A percentile compares a stretch with the other conserved stretches of the same genome.
Conservation (phyloP, 2,113 vertebrate genomes). For the Solea solea region DNA sequence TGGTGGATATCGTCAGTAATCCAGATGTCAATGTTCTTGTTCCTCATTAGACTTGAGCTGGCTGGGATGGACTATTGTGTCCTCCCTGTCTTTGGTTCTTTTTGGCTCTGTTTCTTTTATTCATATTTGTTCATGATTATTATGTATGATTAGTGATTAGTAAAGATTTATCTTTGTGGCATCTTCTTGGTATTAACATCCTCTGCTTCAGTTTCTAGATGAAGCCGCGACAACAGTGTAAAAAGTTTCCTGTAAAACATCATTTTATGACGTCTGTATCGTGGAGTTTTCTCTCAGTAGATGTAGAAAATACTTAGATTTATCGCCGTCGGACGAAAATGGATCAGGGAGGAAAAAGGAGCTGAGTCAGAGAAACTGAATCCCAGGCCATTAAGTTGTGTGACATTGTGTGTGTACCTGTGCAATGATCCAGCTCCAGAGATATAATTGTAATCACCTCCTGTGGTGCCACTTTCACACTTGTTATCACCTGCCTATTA, state of each 20-base stretch:
- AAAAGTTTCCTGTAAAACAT: not conserved
- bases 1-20: no score
- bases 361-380: slow-evolving; percentile 37
- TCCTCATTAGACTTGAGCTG: no score
- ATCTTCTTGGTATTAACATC: no score
- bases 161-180: no score
- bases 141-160: no score
- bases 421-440: slow-evolving; percentile 14
- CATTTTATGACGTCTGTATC: not conserved
- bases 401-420: slow-evolving; percentile 4
- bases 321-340: slow-evolving; percentile 1
- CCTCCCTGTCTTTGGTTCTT: no score
- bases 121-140: no score
- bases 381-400: not conserved
- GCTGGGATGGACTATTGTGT: no score
- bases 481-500: slow-evolving; percentile 50
- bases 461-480: slow-evolving; percentile 50
- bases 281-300: not conserved
- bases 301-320: slow-evolving; percentile 38
- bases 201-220: no score
- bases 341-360: slow-evolving; percentile 6
- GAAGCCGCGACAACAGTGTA: no score
- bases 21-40: no score
- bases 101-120: no score
- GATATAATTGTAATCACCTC: slow-evolving; percentile 55